These are phyloP conservation scores for Acrobasis repandana DNA, from an alignment of 2,888 invertebrate genomes.

Conservation along the genomic window DNA sequence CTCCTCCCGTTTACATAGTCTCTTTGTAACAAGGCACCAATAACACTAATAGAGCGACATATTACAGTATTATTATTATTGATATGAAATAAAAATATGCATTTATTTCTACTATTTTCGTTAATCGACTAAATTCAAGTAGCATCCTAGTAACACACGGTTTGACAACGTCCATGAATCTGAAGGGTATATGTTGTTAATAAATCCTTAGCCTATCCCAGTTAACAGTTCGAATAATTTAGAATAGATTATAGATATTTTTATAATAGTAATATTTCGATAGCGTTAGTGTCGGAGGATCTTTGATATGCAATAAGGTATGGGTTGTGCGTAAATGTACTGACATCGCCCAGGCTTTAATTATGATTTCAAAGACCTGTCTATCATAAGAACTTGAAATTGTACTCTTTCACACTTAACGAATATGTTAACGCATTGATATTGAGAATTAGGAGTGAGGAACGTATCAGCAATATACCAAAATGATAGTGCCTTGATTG, in stretches of 20 bases:
- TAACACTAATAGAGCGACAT: neutral
- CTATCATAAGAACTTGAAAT: constrained; percentile 57
- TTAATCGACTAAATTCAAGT: constrained; percentile 57
- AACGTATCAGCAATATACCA: constrained; percentile 82
- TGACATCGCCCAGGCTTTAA: constrained; percentile 30
- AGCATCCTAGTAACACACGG: constrained; percentile 59
- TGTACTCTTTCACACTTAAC: constrained; percentile 68
- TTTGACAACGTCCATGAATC: constrained; percentile 58
- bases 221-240: constrained; percentile 72
- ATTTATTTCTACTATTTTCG: constrained; percentile 60
- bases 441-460: constrained; percentile 80
- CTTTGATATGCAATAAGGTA: constrained; percentile 38
- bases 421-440: constrained; percentile 70
- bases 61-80: constrained; percentile 25
- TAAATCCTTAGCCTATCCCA: constrained; percentile 79
- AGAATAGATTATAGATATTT: constrained; percentile 81
- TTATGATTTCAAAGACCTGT: constrained; percentile 40
- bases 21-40: constrained; percentile 1
- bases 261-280: constrained; percentile 78
- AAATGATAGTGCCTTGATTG: constrained; percentile 80
- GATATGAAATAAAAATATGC: constrained; percentile 38
- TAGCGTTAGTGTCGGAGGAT: constrained; percentile 55
- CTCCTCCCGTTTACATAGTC: constrained; percentile 1
- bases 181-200: constrained; percentile 77
- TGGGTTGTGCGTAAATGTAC: constrained; percentile 30